Evolutionary conservation across 1,140 invertebrate species (phyloP).

Genomic region (Macrocentrus cingulum): DNA sequence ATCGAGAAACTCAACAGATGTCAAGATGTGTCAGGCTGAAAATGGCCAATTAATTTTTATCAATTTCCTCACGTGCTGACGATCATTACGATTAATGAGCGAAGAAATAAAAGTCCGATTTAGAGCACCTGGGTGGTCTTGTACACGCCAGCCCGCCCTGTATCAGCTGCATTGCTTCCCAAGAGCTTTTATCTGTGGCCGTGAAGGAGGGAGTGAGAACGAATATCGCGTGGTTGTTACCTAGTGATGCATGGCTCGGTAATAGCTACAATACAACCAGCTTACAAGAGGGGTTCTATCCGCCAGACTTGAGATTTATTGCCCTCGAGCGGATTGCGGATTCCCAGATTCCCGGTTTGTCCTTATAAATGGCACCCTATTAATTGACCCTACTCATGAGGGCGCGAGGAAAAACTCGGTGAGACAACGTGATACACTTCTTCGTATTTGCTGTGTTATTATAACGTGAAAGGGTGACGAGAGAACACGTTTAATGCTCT

Average conservation of each 20-base stretch:
- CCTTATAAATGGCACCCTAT: constrained; percentile 59
- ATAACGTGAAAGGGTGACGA: constrained; percentile 24
- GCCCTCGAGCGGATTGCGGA: constrained; percentile 53
- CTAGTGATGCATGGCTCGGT: constrained; percentile 59
- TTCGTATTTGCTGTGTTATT: too few species aligned
- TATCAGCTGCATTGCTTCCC: constrained; percentile 55
- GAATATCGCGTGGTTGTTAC: constrained; percentile 51
- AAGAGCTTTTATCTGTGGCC: constrained; percentile 36
- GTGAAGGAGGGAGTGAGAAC: constrained; percentile 31
- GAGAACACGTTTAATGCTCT: constrained; percentile 51
- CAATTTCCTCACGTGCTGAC: too few species aligned
- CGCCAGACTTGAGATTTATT: constrained; percentile 56
- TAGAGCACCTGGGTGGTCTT: constrained; percentile 55
- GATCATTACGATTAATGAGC: too few species aligned
- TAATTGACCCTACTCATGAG: constrained; percentile 52
- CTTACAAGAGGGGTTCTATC: constrained; percentile 56
- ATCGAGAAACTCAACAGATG: too few species aligned
- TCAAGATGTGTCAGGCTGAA: too few species aligned
- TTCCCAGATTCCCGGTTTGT: constrained; percentile 59
- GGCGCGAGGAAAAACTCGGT: constrained; percentile 31
- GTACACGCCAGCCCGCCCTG: constrained; percentile 5
- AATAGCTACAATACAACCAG: constrained; percentile 60
- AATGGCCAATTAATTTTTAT: too few species aligned
- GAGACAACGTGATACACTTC: too few species aligned
- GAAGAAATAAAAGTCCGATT: neutral